Conservation (phyloP, 2,888 invertebrate genomes). For the Falcaria lacertinaria region DNA sequence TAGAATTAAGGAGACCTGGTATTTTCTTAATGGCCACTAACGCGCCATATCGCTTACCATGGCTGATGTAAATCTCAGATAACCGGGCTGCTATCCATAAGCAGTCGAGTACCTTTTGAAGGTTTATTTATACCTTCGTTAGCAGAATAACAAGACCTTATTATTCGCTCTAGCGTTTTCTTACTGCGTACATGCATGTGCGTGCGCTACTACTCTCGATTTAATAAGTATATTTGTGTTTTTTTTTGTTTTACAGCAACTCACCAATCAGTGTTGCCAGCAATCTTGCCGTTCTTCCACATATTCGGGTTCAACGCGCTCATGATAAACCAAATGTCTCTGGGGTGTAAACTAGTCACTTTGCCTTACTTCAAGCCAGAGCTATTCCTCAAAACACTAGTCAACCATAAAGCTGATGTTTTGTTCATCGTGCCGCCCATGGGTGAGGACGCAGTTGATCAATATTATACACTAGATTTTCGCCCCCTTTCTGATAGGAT, state of each 20-base stretch:
- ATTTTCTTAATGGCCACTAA: no score
- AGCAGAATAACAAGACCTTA: no score
- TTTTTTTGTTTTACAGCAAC: conserved; percentile 45
- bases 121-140: no score
- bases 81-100: no score
- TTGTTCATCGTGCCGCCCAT: conserved; percentile 90
- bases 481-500: no score
- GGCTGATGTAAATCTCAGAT: no score
- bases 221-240: not conserved
- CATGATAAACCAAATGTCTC: conserved; percentile 79
- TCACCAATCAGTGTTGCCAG: conserved; percentile 81
- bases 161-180: no score
- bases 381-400: conserved; percentile 81
- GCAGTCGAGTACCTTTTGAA: no score
- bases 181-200: no score
- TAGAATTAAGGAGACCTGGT: no score
- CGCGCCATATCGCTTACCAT: no score
- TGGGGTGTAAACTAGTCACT: conserved; percentile 84
- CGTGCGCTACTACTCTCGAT: not conserved
- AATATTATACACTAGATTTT: no score
- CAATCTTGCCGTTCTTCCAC: conserved; percentile 89
- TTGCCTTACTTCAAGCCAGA: conserved; percentile 88
- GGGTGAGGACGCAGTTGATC: conserved; percentile 58
- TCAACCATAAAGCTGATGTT: conserved; percentile 80
- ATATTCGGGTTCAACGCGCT: conserved; percentile 86